Conservation (phyloP, 2,797 vertebrate genomes). For the Cheirogaleus major region DNA sequence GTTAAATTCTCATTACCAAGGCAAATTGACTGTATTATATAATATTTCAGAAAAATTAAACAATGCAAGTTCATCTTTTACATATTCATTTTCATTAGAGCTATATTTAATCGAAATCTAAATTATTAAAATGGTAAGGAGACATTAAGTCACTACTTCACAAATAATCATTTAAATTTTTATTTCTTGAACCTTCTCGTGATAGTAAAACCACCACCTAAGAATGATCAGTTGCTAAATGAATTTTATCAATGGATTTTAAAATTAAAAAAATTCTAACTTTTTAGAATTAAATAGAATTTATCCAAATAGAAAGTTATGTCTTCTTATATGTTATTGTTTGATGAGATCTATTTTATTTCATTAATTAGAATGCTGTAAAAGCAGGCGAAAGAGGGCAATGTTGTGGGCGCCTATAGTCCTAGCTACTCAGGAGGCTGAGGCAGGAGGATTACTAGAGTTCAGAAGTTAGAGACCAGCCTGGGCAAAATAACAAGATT, state of each 20-base stretch:
- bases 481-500: too few species aligned
- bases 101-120: neutral
- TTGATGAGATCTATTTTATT: neutral
- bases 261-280: neutral
- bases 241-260: neutral
- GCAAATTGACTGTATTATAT: neutral
- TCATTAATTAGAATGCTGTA: neutral
- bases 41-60: neutral
- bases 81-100: conserved; percentile 36
- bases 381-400: neutral
- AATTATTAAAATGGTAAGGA: neutral
- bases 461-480: neutral
- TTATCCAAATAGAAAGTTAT: neutral
- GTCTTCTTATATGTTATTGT: neutral
- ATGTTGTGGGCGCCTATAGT: neutral
- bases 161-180: conserved; percentile 24
- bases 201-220: neutral
- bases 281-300: neutral
- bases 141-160: neutral
- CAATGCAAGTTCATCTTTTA: neutral
- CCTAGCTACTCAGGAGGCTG: neutral
- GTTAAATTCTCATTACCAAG: neutral
- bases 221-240: neutral
- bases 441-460: neutral
- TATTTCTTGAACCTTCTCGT: neutral